Evolutionary conservation across 1,140 invertebrate genomes (phyloP), one percentile per base, ranked within the genome.

Genomic region (Cotesia typhae): DNA sequence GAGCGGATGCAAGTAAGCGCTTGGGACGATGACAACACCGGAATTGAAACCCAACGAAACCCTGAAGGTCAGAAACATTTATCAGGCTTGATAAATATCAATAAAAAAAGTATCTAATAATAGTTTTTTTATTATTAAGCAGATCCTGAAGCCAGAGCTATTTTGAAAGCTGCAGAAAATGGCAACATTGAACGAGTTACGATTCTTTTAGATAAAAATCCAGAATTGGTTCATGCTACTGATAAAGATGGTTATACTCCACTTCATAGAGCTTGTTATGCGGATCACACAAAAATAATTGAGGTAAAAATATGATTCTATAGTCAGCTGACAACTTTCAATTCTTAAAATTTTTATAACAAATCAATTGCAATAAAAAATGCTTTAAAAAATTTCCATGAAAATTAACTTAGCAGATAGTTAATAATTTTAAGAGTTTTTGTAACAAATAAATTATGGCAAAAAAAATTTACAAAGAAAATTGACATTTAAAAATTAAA

Each of bases 181-280:
- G 94, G 94, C 70, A 86, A 94, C 63, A 69, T 94, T 0, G 90
- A 92, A 41, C 85, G 89, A 70, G 83, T 96, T 0, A 88, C 10
- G 38, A 2, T 17, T 75, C 83, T 97, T 52, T 72, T 97, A 0
- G 76, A 82, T 10, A 79, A 87, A 71, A 89, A 95, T 83, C 86
- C 88, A 0, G 78, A 82, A 2, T 85, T 96, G 37, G 87, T 97
- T 0, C 85, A 92, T 82, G 89, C 89, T 6, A 85, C 79, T 36
- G 98, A 99, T 86, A 88, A 90, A 68, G 98, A 99, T 90, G 92
- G 93, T 0, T 99, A 99, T 79, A 96, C 95, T 9, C 93, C 95
- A 0, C 85, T 98, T 38, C 96, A 98, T 77, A 87, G 97, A 82
- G 96, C 97, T n/a, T 93, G 92, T 73, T 99, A 98, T 82, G 94